phyloP scores from a whole-genome alignment of 92 coral and sea anemone genomes.

The Anthopleura xanthogrammica region DNA sequence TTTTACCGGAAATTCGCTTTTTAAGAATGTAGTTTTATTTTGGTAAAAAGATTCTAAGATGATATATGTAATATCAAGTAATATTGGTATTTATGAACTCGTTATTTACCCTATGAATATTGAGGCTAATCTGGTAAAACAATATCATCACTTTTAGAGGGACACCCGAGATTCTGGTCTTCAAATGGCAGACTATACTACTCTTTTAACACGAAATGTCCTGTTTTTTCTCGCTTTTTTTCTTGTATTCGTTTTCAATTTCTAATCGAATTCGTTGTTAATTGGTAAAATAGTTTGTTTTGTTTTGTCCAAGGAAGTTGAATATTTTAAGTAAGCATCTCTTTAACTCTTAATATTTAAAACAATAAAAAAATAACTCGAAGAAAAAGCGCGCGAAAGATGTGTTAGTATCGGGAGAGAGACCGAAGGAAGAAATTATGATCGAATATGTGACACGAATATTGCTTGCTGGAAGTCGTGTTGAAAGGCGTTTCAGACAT shows the following conservation, averaged over 20 bases:
- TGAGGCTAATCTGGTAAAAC: not conserved
- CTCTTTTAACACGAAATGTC: not conserved
- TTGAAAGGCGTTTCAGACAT: too few species aligned
- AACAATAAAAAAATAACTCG: too few species aligned
- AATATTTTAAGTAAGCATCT: not conserved
- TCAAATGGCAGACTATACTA: too few species aligned
- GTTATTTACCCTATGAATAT: not conserved
- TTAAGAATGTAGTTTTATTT: not conserved
- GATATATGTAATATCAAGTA: not conserved
- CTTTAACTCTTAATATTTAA: too few species aligned
- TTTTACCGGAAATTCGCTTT: not conserved
- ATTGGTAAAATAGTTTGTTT: not conserved
- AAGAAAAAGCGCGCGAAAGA: too few species aligned
- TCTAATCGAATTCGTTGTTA: not conserved
- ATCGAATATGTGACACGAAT: too few species aligned
- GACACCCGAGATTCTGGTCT: not conserved
- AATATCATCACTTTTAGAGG: not conserved
- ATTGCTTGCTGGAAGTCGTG: too few species aligned
- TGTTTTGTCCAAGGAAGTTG: not conserved
- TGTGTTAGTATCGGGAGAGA: too few species aligned
- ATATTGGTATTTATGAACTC: not conserved
- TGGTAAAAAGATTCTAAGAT: not conserved
- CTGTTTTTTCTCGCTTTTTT: not conserved
- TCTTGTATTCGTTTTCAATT: not conserved
- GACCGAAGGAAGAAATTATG: too few species aligned